A percentile compares a stretch with the other conserved stretches of the same genome.
Conservation (phyloP, 2,113 vertebrate genomes). For the Thalassoma bifasciatum region DNA sequence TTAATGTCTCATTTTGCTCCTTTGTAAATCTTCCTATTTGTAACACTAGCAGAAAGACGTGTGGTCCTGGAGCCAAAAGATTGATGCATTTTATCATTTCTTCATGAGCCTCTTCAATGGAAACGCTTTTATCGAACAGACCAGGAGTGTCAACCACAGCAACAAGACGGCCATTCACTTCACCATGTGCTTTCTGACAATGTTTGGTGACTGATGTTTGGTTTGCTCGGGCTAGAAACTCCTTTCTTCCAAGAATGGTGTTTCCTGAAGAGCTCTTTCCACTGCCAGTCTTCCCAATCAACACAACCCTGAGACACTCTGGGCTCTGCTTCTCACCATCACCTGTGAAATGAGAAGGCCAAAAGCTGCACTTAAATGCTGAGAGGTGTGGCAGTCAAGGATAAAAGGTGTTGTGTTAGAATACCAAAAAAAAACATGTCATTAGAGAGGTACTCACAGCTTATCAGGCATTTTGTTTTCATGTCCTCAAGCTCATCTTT, state of each 20-base stretch:
- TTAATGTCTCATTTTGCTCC: slow-evolving; percentile 43
- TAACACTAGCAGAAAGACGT: slow-evolving; percentile 57
- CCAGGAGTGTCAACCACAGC: slow-evolving; percentile 45
- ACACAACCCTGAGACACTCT: slow-evolving; percentile 31
- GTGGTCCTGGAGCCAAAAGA: slow-evolving; percentile 55
- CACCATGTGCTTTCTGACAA: not conserved
- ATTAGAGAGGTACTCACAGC: too few species aligned
- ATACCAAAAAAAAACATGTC: too few species aligned
- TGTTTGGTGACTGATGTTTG: not conserved
- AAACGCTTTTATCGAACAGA: slow-evolving; percentile 23
- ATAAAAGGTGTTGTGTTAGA: too few species aligned
- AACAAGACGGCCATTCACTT: not conserved
- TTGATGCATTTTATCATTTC: slow-evolving; percentile 51
- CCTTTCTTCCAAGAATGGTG: slow-evolving; percentile 29
- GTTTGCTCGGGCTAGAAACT: not conserved
- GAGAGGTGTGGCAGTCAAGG: too few species aligned
- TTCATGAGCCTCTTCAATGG: not conserved
- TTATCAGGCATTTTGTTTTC: too few species aligned
- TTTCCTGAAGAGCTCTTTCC: slow-evolving; percentile 61
- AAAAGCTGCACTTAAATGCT: too few species aligned
- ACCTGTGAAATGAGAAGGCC: not conserved
- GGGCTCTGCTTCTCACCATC: not conserved
- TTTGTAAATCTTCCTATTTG: slow-evolving; percentile 38
- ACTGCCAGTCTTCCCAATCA: slow-evolving; percentile 40
- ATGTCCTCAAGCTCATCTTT: too few species aligned